These are phyloP conservation scores for Cerastoderma edule DNA, from an alignment of 2,888 invertebrate species.

Conservation along the genomic window DNA sequence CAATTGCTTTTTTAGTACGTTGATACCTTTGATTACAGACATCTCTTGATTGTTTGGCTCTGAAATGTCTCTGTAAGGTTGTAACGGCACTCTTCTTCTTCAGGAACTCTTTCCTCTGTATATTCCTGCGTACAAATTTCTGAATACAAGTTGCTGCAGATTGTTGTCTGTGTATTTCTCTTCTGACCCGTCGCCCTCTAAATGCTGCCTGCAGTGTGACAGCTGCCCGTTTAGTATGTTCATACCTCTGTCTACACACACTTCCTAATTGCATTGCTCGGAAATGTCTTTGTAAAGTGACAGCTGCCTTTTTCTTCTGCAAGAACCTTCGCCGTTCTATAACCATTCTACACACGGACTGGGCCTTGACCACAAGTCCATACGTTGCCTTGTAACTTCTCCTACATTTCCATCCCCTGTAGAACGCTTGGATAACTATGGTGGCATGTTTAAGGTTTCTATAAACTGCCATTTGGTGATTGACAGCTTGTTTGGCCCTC, in stretches of 20 bases:
- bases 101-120: conserved; percentile 29
- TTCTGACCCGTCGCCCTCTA: conserved; percentile 52
- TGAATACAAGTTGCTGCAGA: conserved; percentile 60
- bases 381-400: neutral
- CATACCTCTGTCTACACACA: neutral
- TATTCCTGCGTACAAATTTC: conserved; percentile 17
- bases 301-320: conserved; percentile 44
- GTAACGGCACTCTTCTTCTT: conserved; percentile 56
- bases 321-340: conserved; percentile 35
- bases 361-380: conserved; percentile 1
- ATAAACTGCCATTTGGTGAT: neutral
- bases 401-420: conserved; percentile 9
- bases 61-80: conserved; percentile 40
- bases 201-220: conserved; percentile 59
- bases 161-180: conserved; percentile 28
- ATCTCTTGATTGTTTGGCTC: no score
- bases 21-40: conserved; percentile 10
- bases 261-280: conserved; percentile 1
- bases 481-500: conserved; percentile 41
- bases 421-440: conserved; percentile 15
- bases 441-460: conserved; percentile 26
- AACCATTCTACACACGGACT: conserved; percentile 14
- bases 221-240: conserved; percentile 38
- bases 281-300: conserved; percentile 46
- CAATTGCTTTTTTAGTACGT: neutral